Conservation (phyloP, 2,113 vertebrate species). For the Etia nguti region DNA sequence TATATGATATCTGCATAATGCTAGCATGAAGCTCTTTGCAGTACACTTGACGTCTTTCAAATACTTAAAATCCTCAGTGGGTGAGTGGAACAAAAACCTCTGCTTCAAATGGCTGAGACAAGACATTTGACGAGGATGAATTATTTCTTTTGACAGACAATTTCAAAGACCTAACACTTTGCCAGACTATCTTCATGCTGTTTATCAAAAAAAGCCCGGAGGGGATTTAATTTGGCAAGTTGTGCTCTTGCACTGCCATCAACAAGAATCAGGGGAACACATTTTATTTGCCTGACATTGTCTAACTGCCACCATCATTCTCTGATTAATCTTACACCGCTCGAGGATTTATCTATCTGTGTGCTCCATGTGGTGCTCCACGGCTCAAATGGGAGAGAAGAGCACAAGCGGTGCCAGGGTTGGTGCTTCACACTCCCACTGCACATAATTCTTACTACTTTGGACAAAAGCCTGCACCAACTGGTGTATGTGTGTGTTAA, state of each 20-base stretch:
- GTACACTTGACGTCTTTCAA: slow-evolving; percentile 3
- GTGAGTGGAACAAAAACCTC: slow-evolving; percentile 13
- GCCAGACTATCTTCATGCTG: slow-evolving; percentile 15
- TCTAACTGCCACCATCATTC: slow-evolving; percentile 41
- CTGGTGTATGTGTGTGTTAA: slow-evolving; percentile 1
- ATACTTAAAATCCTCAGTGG: slow-evolving; percentile 29
- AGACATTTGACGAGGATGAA: slow-evolving; percentile 5
- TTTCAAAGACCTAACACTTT: slow-evolving; percentile 12
- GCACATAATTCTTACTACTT: slow-evolving; percentile 48
- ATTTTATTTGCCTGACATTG: slow-evolving; percentile 42
- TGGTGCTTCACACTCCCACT: slow-evolving; percentile 34
- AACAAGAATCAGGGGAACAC: slow-evolving; percentile 21
- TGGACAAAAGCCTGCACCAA: slow-evolving; percentile 41
- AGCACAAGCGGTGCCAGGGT: slow-evolving; percentile 33
- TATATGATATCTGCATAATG: slow-evolving; percentile 12
- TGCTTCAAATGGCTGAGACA: background rate
- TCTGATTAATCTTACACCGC: slow-evolving; percentile 34
- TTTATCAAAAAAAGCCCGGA: slow-evolving; percentile 35
- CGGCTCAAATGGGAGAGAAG: slow-evolving; percentile 24
- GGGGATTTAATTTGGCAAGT: slow-evolving; percentile 37
- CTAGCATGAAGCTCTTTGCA: background rate
- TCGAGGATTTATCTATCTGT: slow-evolving; percentile 46
- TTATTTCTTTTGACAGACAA: slow-evolving; percentile 28
- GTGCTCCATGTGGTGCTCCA: slow-evolving; percentile 32
- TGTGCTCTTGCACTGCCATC: slow-evolving; percentile 10